Conservation (phyloP, 2,888 invertebrate genomes). For the Anorthoa munda region DNA sequence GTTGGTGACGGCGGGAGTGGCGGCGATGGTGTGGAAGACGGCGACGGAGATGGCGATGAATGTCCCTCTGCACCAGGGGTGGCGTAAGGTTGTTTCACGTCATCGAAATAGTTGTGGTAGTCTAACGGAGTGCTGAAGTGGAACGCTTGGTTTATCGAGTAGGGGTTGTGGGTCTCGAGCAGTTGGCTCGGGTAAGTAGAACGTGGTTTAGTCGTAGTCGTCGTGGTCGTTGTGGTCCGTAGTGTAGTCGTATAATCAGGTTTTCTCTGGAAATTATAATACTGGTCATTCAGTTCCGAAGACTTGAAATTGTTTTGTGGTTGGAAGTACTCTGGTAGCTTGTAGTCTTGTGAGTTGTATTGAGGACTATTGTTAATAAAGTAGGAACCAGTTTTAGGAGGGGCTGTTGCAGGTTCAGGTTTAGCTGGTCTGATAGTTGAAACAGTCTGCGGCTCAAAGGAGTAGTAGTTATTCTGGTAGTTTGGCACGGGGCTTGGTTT, state of each 20-base stretch:
- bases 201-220: conserved; percentile 79
- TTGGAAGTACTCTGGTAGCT: conserved; percentile 64
- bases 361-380: conserved; percentile 79
- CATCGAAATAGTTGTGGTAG: conserved; percentile 85
- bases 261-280: conserved; percentile 76
- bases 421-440: conserved; percentile 79
- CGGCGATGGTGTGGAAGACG: conserved; percentile 17
- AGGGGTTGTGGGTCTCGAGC: conserved; percentile 88
- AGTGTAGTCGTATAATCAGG: conserved; percentile 71
- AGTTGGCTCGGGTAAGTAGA: conserved; percentile 85
- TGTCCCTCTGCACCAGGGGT: conserved; percentile 71
- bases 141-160: conserved; percentile 89
- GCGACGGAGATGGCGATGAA: conserved; percentile 65
- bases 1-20: conserved; percentile 60
- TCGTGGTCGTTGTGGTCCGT: conserved; percentile 75
- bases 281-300: conserved; percentile 70
- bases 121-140: conserved; percentile 88
- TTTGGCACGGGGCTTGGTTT: conserved; percentile 74
- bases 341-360: conserved; percentile 77
- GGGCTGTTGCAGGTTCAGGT: conserved; percentile 68
- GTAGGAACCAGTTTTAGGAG: conserved; percentile 79
- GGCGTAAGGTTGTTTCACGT: conserved; percentile 79
- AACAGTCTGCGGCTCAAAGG: conserved; percentile 86
- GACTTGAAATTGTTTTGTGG: conserved; percentile 71
- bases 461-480: conserved; percentile 83